Percentiles rank a stretch among this genome's conserved stretches.
phyloP scores from a whole-genome alignment of 2,888 invertebrate genomes.

The Temnothorax rugatulus region DNA sequence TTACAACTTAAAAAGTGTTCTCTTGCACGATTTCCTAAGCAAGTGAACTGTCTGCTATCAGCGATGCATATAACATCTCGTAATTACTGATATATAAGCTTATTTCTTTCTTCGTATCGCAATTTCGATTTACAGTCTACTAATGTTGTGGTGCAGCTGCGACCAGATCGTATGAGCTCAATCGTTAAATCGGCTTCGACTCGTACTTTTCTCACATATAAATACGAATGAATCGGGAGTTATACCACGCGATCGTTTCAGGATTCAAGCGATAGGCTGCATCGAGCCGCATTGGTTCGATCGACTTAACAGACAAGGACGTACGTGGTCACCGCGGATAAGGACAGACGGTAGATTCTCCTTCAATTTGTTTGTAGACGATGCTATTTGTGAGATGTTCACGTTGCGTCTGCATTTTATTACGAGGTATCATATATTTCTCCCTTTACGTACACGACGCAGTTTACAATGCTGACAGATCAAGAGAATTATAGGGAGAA shows the following conservation, averaged over 20 bases:
- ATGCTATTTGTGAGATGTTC: conserved; percentile 71
- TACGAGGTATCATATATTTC: conserved; percentile 43
- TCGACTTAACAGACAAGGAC: conserved; percentile 36
- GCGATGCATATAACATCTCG: background rate
- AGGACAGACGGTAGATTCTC: conserved; percentile 43
- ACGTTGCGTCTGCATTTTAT: conserved; percentile 53
- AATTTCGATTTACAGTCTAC: background rate
- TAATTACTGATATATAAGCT: background rate
- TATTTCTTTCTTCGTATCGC: background rate
- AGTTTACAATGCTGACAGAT: conserved; percentile 19
- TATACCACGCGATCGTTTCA: conserved; percentile 23
- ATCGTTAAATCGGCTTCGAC: background rate
- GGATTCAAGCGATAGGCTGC: conserved; percentile 36
- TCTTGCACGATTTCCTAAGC: background rate
- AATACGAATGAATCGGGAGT: background rate
- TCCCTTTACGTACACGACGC: background rate
- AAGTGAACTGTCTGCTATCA: background rate
- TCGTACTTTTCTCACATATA: conserved; percentile 9
- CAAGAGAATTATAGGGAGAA: background rate
- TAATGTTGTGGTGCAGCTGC: background rate
- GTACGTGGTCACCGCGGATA: conserved; percentile 36
- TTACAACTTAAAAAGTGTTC: background rate
- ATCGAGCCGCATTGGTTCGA: conserved; percentile 11
- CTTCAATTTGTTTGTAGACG: conserved; percentile 64
- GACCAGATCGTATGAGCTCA: background rate